Evolutionary conservation across 2,113 vertebrate genomes (phyloP), one percentile per base, ranked within the genome.

Genomic region (Trochalopteron elliotii): DNA sequence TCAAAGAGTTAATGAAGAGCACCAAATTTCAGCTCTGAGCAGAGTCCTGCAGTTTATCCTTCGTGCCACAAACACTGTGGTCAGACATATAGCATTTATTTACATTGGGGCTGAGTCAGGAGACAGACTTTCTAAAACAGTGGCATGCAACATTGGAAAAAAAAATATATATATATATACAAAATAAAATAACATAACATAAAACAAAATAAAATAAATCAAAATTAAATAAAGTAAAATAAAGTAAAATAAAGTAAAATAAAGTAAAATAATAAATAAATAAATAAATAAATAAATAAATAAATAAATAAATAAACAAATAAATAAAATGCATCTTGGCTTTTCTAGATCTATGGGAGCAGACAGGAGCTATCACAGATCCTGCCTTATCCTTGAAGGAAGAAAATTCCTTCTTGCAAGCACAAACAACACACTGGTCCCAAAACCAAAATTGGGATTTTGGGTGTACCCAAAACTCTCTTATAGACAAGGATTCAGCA

Each of bases 51-150:
- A 65, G 37, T 39, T 96, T 90, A 89, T 88, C 52, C 70, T 57
- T 92, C 52, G 47, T 70, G 92, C 80, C 78, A 75, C 11, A 20
- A 70, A 80, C 60, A 82, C 20, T 75, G 44, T 75, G 44, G 19
- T 64, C 84, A 67, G 83, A 27, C 21, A 78, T 53, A 23, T n/a
- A 74, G 93, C 11, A 57, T 55, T 94, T 95, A 90, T 97, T 96
- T 97, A 93, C 39, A 17, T 11, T 60, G 10, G 12, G 83, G n/a
- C 53, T 93, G 83, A 90, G 79, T 18, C 81, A 83, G 85, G 28
- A 96, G 90, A 74, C 68, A 57, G 35, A 37, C 60, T 85, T 52
- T 35, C 27, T 82, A 28, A 30, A 68, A 81, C 31, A 75, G 39
- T 55, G 28, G 67, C 37, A 35, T 12, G 30, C 49, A 87, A 57